Conservation (phyloP, 2,113 vertebrate species). For the Sylvilagus bachmani region DNA sequence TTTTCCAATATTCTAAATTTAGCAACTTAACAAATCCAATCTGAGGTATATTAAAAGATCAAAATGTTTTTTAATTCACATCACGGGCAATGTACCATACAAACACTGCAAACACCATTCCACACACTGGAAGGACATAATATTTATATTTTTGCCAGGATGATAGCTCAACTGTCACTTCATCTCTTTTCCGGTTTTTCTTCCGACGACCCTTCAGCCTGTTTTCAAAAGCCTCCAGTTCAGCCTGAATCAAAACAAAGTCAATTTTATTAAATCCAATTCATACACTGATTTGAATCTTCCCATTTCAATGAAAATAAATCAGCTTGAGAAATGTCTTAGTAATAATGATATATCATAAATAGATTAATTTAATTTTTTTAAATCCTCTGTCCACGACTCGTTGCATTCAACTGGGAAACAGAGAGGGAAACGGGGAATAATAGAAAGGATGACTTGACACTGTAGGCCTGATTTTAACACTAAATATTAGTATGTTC, state of each 20-base stretch:
- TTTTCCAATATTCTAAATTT: slow-evolving; percentile 71
- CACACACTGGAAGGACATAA: slow-evolving; percentile 89
- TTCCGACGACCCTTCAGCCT: slow-evolving; percentile 94
- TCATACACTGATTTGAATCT: not conserved
- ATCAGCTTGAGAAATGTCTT: slow-evolving; percentile 35
- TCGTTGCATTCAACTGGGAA: not conserved
- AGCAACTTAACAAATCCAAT: slow-evolving; percentile 69
- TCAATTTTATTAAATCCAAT: slow-evolving; percentile 62
- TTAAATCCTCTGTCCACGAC: not conserved
- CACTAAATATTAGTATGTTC: not conserved
- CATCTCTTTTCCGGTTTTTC: slow-evolving; percentile 92
- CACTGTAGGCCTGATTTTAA: not conserved
- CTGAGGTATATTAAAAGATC: slow-evolving; percentile 79
- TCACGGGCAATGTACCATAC: slow-evolving; percentile 90
- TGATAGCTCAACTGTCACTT: slow-evolving; percentile 87
- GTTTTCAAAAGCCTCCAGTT: slow-evolving; percentile 98
- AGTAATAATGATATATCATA: slow-evolving; percentile 15
- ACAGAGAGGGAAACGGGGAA: not conserved
- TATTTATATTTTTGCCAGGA: slow-evolving; percentile 92
- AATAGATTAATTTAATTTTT: not conserved
- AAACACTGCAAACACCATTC: slow-evolving; percentile 86
- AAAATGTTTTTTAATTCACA: slow-evolving; percentile 73
- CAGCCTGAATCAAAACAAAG: slow-evolving; percentile 90
- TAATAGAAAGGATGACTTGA: not conserved
- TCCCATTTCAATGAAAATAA: slow-evolving; percentile 60